Percentiles rank a stretch among this genome's conserved stretches.
These are phyloP conservation scores for Altica lythri DNA, from an alignment of 2,888 invertebrate genomes.

Conservation along the genomic window DNA sequence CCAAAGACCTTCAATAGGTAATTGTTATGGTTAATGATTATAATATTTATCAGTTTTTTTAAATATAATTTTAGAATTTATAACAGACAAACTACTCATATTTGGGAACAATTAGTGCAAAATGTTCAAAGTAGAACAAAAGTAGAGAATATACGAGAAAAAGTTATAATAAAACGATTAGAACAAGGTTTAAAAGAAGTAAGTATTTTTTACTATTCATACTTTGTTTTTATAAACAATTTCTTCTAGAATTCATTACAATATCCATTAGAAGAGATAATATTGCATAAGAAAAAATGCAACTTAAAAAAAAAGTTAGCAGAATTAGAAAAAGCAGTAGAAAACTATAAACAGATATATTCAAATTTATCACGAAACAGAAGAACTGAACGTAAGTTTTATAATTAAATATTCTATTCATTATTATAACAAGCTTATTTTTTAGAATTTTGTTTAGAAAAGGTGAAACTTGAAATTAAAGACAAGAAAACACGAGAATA, in stretches of 20 bases:
- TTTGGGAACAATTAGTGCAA: constrained; percentile 42
- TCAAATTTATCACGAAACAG: constrained; percentile 27
- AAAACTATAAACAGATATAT: too few relatives aligned
- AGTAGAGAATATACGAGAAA: constrained; percentile 35
- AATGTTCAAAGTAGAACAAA: constrained; percentile 37
- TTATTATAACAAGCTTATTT: constrained; percentile 17
- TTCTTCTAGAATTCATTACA: constrained; percentile 36
- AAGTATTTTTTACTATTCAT: too few relatives aligned
- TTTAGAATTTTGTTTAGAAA: constrained; percentile 37
- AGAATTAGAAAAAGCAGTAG: constrained; percentile 5
- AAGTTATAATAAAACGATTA: too few relatives aligned
- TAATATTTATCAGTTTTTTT: too few relatives aligned
- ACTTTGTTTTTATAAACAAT: too few relatives aligned
- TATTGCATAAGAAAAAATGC: constrained; percentile 32
- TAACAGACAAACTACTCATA: constrained; percentile 39
- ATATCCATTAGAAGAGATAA: constrained; percentile 37
- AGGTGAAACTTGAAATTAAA: constrained; percentile 35
- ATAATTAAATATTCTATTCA: not conserved
- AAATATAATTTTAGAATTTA: constrained; percentile 39
- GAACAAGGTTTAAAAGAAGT: constrained; percentile 38
- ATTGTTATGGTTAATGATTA: too few relatives aligned
- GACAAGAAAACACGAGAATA: constrained; percentile 37
- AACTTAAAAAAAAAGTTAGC: constrained; percentile 25
- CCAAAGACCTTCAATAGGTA: constrained; percentile 37
- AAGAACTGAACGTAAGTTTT: constrained; percentile 35